Evolutionary conservation across 92 coral and sea anemone species (phyloP).

Genomic region (Meandrina meandrites): DNA sequence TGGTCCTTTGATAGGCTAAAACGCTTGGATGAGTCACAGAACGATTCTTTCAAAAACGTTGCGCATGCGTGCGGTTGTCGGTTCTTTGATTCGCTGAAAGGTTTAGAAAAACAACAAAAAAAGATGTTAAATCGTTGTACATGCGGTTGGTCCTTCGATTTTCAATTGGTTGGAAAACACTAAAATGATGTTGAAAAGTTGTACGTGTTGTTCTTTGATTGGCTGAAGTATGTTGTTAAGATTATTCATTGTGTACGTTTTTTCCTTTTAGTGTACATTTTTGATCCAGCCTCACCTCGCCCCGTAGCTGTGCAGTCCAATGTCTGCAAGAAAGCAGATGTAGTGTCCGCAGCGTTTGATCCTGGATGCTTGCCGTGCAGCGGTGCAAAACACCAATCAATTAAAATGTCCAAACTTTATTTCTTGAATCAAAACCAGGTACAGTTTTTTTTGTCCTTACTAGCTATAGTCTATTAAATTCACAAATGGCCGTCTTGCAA

Average conservation of each 20-base stretch:
- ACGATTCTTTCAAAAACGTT: too few species aligned
- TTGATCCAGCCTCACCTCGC: slow-evolving; percentile 86
- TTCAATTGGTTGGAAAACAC: too few species aligned
- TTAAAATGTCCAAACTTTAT: slow-evolving; percentile 78
- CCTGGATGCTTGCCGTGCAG: slow-evolving; percentile 39
- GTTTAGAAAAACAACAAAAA: too few species aligned
- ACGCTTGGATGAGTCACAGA: too few species aligned
- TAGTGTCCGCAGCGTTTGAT: slow-evolving; percentile 74
- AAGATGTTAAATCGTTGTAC: too few species aligned
- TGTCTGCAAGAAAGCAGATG: slow-evolving; percentile 54
- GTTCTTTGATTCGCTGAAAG: not conserved
- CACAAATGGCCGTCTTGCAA: not conserved
- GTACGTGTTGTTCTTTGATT: too few species aligned
- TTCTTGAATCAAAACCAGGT: slow-evolving; percentile 80
- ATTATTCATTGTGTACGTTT: too few species aligned
- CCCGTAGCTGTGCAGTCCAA: slow-evolving; percentile 79
- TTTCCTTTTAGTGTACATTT: slow-evolving; percentile 72
- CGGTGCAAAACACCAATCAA: slow-evolving; percentile 28
- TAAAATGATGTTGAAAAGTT: too few species aligned
- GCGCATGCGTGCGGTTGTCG: too few species aligned
- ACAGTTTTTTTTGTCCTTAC: not conserved
- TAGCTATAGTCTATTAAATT: not conserved
- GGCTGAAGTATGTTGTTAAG: too few species aligned
- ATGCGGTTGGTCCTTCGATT: too few species aligned
- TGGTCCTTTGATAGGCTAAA: too few species aligned